Conservation (phyloP, 2,113 vertebrate species). For the Vulpes vulpes region DNA sequence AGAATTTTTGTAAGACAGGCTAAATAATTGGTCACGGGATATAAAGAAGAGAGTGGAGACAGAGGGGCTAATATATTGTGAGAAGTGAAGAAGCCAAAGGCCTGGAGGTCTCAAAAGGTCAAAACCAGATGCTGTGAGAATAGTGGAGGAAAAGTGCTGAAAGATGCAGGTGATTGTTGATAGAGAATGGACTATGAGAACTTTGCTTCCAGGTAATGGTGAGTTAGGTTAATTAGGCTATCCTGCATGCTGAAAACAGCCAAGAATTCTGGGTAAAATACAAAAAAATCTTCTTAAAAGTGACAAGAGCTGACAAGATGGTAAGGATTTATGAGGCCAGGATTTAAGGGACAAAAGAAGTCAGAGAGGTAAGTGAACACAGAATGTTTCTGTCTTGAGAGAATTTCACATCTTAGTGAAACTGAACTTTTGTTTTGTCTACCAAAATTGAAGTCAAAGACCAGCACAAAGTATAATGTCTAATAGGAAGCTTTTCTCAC, state of each 20-base stretch:
- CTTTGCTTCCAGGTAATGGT: not conserved
- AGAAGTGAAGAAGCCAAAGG: not conserved
- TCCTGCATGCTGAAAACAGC: constrained; percentile 3
- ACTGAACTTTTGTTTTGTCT: constrained; percentile 52
- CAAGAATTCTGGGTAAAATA: not conserved
- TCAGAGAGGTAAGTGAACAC: not conserved
- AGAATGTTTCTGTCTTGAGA: not conserved
- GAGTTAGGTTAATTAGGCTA: not conserved
- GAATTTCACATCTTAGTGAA: constrained; percentile 15
- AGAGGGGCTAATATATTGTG: not conserved
- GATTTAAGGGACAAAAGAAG: not conserved
- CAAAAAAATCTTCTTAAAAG: not conserved
- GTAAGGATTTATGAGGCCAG: not conserved
- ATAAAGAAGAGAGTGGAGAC: not conserved
- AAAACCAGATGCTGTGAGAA: not conserved
- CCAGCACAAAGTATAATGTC: not conserved
- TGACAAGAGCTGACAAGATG: not conserved
- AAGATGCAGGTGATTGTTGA: not conserved
- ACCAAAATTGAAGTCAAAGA: constrained; percentile 27
- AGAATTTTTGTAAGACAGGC: not conserved
- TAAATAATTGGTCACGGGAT: not conserved
- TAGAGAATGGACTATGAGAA: not conserved
- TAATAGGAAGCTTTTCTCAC: not conserved
- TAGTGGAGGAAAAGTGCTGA: not conserved
- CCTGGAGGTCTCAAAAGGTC: not conserved